phyloP scores from a whole-genome alignment of 2,888 invertebrate genomes.

The Rhodophaea formosa region DNA sequence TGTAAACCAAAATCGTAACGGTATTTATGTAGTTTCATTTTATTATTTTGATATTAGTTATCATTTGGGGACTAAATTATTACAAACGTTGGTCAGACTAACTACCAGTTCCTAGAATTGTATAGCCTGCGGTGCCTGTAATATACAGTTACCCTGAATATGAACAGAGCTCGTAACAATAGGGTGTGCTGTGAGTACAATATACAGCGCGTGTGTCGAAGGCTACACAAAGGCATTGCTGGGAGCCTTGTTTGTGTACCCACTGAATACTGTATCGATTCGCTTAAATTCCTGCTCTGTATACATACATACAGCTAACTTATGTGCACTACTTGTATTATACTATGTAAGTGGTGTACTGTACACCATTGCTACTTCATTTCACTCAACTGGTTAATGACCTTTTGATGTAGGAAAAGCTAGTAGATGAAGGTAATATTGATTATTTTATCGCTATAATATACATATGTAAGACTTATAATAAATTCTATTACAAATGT shows the following conservation, averaged over 20 bases:
- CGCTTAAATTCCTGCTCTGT: slow-evolving; percentile 6
- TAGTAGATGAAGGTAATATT: too few species aligned
- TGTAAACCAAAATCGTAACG: too few species aligned
- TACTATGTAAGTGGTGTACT: too few species aligned
- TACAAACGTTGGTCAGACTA: background rate
- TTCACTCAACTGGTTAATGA: too few species aligned
- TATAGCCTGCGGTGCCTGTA: background rate
- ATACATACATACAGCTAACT: background rate
- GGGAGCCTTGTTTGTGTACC: background rate
- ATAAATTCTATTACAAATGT: too few species aligned
- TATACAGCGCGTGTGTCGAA: background rate
- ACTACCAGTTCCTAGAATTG: background rate
- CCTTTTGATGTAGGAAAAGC: too few species aligned
- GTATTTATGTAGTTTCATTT: too few species aligned
- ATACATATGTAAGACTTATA: too few species aligned
- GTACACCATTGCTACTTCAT: too few species aligned
- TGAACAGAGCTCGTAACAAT: slow-evolving; percentile 10
- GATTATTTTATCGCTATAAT: too few species aligned
- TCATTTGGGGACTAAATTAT: background rate
- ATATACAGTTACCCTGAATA: background rate
- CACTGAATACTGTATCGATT: slow-evolving; percentile 6
- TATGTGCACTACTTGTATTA: background rate
- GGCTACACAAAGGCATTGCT: slow-evolving; percentile 8
- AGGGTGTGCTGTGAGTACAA: background rate
- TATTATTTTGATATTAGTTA: too few species aligned